Evolutionary conservation across 1,140 invertebrate genomes (phyloP), one percentile per base, ranked within the genome.

Genomic region (Eulimnadia texana): DNA sequence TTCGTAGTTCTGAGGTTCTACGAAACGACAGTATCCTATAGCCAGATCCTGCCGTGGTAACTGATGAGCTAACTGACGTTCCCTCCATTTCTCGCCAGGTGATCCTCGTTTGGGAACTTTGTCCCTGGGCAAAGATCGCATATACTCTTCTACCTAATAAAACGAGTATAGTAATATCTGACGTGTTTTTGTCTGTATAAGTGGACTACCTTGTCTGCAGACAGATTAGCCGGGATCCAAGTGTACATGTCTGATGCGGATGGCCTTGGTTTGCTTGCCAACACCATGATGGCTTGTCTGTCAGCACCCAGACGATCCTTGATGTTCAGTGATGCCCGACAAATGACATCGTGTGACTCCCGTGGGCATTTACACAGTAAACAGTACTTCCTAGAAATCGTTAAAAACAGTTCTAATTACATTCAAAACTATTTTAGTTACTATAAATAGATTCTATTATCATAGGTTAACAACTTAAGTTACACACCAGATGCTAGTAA

Each of bases 291-390:
- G 27, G 24, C 29, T 27, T 33, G 27, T 27, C 55, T 57, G 55
- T 33, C 33, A 27, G 29, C 55, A 19, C 88, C 89, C 22, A 93
- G 78, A 0, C 89, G 72, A 64, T 90, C 86, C 22, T 83, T 76
- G 2, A 90, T 84, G 63, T 84, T 87, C 20, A 85, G 82, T 77
- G 86, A 84, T 74, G 91, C 88, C 71, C 90, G 86, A 70, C 92
- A 88, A 73, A 86, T 90, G 61, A 93, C 82, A 66, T 90, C 88
- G 73, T 92, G 88, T 23, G 79, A 74, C 66, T 92, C 86, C 25
- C 89, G 79, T 2, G 88, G 84, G 74, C 90, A 94, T 68, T 90
- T 90, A 73, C 90, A 94, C 61, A 84, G 84, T 66, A 83, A 83
- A 72, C 90, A 94, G 63, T 86, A 86, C 70, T 88, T 89, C 72